Conservation (phyloP, 2,888 invertebrate genomes). For the Ferdinandea cuprea region DNA sequence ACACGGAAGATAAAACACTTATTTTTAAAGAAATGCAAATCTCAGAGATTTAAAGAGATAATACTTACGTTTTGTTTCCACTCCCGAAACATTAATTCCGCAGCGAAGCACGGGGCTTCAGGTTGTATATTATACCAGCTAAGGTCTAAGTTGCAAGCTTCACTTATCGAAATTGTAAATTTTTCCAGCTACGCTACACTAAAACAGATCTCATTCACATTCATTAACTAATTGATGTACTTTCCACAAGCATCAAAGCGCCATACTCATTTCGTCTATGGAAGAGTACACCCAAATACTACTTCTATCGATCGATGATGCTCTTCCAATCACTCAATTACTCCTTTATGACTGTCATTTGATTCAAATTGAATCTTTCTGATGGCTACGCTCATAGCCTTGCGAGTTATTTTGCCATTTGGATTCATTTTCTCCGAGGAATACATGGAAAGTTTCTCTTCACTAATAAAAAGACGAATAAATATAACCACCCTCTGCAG, state of each 20-base stretch:
- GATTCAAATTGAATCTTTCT: constrained; percentile 68
- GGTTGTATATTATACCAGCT: too few species aligned
- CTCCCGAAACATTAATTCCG: too few species aligned
- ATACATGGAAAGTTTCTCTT: constrained; percentile 36
- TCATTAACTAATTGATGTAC: constrained; percentile 61
- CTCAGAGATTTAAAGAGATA: too few species aligned
- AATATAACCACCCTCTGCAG: constrained; percentile 23
- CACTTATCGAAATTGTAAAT: too few species aligned
- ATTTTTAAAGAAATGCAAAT: too few species aligned
- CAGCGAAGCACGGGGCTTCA: too few species aligned
- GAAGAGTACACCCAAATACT: constrained; percentile 1
- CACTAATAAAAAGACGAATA: constrained; percentile 39
- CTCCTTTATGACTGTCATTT: constrained; percentile 71
- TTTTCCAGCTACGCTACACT: background rate
- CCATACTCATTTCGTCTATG: background rate
- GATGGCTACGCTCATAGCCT: constrained; percentile 39
- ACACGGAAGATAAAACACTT: too few species aligned
- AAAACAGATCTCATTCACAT: background rate
- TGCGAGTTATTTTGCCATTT: constrained; percentile 45
- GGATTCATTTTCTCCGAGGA: constrained; percentile 33
- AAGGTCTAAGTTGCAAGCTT: too few species aligned
- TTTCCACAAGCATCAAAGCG: constrained; percentile 1
- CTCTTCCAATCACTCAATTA: constrained; percentile 73
- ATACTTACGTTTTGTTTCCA: too few species aligned
- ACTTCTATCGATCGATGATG: constrained; percentile 53